Base-by-base conservation (phyloP, 2,888 invertebrate genomes). In the Gibbula magus region DNA sequence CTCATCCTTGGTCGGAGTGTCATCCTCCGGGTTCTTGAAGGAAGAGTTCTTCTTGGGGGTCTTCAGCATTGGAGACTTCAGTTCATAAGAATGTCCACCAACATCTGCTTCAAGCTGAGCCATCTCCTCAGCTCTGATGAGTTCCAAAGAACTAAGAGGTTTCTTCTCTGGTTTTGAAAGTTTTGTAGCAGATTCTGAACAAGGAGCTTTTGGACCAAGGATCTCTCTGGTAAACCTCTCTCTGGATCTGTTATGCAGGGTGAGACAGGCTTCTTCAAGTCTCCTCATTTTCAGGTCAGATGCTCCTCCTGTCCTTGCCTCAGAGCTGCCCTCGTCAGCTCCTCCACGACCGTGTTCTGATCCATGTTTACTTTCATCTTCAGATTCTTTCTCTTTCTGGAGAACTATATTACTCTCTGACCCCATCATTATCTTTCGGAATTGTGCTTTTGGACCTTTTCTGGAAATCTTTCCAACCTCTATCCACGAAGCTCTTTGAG, bases 401-500 rank as follows among this genome's bases (percentile, higher is more conserved):
- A 35, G 8, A 5, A 35, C 35, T 35, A 45, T 10, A 45, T 45
- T 45, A 45, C 8, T 13, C 45, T 45, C 45, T 10, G 45, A 45
- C 16, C 39, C 70, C 70, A 70, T 32, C 35, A 70, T 35, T 20
- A 70, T 32, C 35, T 70, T 70, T 16, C 70, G 70, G 35, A 32
- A 70, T 35, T 35, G 70, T 32, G 70, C 25, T 8, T 39, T 70
- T 18, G 70, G 39, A 35, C 70, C 70, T 20, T 39, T 70, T 32
- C 35, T 35, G n/a, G 70, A 13, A 20, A 70, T 70, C 35, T 70
- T 70, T 16, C 70, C 70, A 18, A 70, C 70, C 35, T 70, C 70
- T 25, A 70, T 70, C 70, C 70, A 70, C n/a, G 32, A 70, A 70
- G 32, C 39, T 18, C 20, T 32, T 13, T 22, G 29, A 61, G 25